Evolutionary conservation across 2,113 vertebrate genomes (phyloP), one percentile per base, ranked within the genome.

Genomic region (Pituophis catenifer): DNA sequence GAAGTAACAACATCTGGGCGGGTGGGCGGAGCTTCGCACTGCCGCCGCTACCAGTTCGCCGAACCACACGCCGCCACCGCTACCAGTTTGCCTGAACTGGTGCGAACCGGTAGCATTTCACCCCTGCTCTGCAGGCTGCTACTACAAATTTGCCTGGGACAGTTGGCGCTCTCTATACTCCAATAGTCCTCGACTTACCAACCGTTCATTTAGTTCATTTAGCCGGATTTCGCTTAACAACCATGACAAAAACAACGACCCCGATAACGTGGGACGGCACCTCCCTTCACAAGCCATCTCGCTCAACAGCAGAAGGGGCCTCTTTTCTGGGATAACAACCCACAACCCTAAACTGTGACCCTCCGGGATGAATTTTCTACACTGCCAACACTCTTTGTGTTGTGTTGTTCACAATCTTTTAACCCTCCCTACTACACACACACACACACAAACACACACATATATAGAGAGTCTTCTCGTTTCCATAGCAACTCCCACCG

Each of bases 401-500:
- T 8, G n/a, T n/a, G n/a, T 33, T 8, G n/a, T n/a, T 15, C 70
- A 33, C n/a, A 33, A 33, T 17, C n/a, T 33, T 75, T 38, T 0
- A 75, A 75, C 8, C 24, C 53, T 10, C 10, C 26, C 24, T 50
- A 50, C 48, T 50, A 7, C 44, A 10, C 26, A 21, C 11, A 48
- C n/a, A n/a, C n/a, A n/a, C 21, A 44, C 23, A 92, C 23, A 1
- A 0, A 90, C 59, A 90, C 0, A 54, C 86, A 0, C 21, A 1
- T 7, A 65, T n/a, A 58, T 55, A 59, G 62, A 53, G 8, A 89
- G 94, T 89, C 87, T 89, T 87, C 44, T 91, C 2, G 95, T 96
- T 96, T 95, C 96, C 96, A 95, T 95, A 95, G 95, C 92, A 96
- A 96, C 89, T 26, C 21, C 57, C 26, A 13, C 58, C 8, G 0